A percentile compares a stretch with the other conserved stretches of the same genome.
phyloP scores from a whole-genome alignment of 2,113 vertebrate species.

The Burhinus bistriatus region DNA sequence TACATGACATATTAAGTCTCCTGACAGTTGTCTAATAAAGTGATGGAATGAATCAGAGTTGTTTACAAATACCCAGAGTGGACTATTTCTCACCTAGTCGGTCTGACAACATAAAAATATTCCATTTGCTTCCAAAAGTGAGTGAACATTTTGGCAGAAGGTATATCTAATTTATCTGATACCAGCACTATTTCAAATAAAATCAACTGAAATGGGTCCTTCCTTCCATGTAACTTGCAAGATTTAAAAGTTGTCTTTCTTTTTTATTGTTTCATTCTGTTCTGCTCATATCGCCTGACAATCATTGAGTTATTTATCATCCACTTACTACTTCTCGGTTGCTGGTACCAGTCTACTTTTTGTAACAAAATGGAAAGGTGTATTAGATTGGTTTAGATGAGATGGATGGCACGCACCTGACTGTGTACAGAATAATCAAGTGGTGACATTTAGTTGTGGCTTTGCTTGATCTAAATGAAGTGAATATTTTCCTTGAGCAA shows the following conservation, averaged over 20 bases:
- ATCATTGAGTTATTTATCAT: constrained; percentile 31
- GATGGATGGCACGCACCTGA: neutral
- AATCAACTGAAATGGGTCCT: neutral
- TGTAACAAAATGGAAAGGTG: constrained; percentile 10
- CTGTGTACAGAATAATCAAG: neutral
- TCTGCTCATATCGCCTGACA: neutral
- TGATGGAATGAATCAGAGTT: neutral
- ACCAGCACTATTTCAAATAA: neutral
- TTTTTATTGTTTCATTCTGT: constrained; percentile 16
- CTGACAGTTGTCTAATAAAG: neutral
- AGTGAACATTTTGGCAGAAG: neutral
- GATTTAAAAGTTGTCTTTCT: neutral
- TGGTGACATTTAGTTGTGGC: neutral
- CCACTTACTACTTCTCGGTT: neutral
- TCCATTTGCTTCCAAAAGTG: neutral
- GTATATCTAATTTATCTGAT: neutral
- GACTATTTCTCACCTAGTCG: neutral
- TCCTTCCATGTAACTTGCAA: neutral
- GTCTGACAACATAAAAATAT: constrained; percentile 1
- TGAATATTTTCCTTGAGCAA: constrained; percentile 52
- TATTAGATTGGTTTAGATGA: constrained; percentile 25
- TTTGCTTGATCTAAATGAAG: constrained; percentile 49
- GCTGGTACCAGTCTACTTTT: neutral
- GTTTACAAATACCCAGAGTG: neutral
- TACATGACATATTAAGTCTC: neutral